Base-by-base conservation (phyloP, 92 coral and sea anemone genomes). In the Palythoa grandiflora region DNA sequence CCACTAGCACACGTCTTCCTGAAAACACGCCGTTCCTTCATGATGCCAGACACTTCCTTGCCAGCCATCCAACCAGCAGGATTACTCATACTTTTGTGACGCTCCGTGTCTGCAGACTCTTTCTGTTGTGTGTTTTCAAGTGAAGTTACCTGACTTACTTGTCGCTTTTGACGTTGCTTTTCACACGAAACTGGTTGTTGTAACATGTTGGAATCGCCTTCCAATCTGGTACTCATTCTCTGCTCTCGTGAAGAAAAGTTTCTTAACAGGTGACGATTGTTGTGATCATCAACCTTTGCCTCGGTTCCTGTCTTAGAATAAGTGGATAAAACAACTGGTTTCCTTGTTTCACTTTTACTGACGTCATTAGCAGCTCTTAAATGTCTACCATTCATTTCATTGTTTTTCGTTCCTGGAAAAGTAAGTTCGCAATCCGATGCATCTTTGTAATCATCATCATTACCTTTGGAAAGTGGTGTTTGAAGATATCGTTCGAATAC, bases 401-500 rank as follows among this genome's bases (percentile, higher is more conserved):
- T 80, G 19, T 17, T 65, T 15, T 16, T n/a, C 6, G 44, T 44
- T 16, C 44, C 52, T 77, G 20, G 36, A 28, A 35, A 44, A 11
- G 83, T 12, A 53, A 54, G n/a, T 8, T 2, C 28, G 44, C 35
- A 39, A n/a, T 17, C 38, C 3, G 44, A 39, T 40, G 55, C 15
- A 38, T 37, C 55, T 21, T 54, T 59, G 0, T 13, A 39, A 78
- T 44, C 50, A 44, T 44, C 48, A 44, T 44, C 48, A 44, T 81
- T 63, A 9, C 19, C 57, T 0, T 16, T 68, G 47, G 38, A 13
- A 81, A 35, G 28, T 14, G 74, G 75, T 19, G 38, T 39, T 21
- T 81, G 75, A 65, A 81, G 75, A 66, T 81, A 81, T 47, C 20
- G 15, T 71, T 81, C 86, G 47, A 81, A 81, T 19, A 57, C 75